phyloP scores from a whole-genome alignment of 2,797 vertebrate species.

The Rhabdophis nuchalis region DNA sequence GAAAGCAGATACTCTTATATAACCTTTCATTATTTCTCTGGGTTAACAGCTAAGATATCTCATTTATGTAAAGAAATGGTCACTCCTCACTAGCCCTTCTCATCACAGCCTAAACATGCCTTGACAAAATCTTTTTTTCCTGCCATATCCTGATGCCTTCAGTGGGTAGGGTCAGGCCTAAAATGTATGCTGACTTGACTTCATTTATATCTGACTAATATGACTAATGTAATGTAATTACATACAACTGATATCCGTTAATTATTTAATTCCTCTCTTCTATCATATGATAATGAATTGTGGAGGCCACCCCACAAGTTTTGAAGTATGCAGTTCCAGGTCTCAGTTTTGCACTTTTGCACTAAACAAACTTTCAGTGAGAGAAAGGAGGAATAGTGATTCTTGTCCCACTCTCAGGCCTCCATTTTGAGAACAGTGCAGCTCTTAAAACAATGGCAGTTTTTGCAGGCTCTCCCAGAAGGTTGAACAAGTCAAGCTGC shows the following conservation, averaged over 20 bases:
- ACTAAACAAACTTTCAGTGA: background rate
- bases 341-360: background rate
- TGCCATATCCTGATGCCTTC: background rate
- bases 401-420: background rate
- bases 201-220: background rate
- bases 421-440: background rate
- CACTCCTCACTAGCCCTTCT: background rate
- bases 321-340: background rate
- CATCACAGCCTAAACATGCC: background rate
- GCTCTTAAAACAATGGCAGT: background rate
- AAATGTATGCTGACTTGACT: background rate
- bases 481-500: background rate
- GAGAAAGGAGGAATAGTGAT: background rate
- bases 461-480: background rate
- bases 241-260: background rate
- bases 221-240: too few species aligned
- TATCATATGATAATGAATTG: background rate
- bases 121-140: background rate
- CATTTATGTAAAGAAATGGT: background rate
- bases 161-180: background rate
- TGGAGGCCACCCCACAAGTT: background rate
- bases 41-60: background rate
- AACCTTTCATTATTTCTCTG: background rate
- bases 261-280: background rate
- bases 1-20: background rate